Percentiles rank a stretch among this genome's conserved stretches.
phyloP scores from a whole-genome alignment of 2,113 vertebrate species.

The Pardalotus punctatus region DNA sequence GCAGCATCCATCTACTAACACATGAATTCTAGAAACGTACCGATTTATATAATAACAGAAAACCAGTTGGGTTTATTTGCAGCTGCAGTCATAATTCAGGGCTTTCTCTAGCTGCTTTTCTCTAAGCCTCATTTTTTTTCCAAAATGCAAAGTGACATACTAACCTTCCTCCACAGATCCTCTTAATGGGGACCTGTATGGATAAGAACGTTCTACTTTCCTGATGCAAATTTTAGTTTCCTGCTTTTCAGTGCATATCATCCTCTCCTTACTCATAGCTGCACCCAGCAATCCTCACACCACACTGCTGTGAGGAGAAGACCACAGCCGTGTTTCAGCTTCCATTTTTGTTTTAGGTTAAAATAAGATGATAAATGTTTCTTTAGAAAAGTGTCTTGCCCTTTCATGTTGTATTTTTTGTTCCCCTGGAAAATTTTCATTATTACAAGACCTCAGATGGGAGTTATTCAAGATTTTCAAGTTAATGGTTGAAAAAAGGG shows the following conservation, averaged over 20 bases:
- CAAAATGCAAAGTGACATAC: neutral
- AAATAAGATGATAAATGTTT: neutral
- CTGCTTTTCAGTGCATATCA: neutral
- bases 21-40: neutral
- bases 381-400: neutral
- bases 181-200: neutral
- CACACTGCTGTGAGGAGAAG: neutral
- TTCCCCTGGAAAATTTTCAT: neutral
- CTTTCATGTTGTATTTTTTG: neutral
- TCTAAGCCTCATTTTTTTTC: neutral
- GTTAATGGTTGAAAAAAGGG: neutral
- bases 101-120: neutral
- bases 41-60: neutral
- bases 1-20: neutral
- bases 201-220: neutral
- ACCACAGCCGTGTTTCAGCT: neutral
- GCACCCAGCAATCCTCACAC: neutral
- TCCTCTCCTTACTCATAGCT: neutral
- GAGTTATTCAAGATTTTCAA: neutral
- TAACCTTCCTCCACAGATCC: neutral
- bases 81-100: neutral
- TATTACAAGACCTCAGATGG: neutral
- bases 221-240: neutral
- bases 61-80: neutral
- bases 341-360: neutral